Conservation (phyloP, 2,113 vertebrate genomes). For the Myotis brandtii region DNA sequence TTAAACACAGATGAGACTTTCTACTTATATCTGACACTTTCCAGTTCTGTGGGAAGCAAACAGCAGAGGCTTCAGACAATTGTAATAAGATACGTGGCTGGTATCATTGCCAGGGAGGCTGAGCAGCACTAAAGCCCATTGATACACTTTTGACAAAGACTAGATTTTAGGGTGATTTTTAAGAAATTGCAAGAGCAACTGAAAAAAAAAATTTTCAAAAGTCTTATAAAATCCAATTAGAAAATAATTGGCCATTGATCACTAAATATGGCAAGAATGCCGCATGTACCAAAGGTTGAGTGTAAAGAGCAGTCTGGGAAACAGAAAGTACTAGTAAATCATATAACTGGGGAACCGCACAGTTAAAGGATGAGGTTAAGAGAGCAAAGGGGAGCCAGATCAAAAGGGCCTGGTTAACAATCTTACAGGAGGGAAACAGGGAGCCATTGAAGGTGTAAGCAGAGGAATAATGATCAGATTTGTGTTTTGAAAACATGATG, state of each 20-base stretch:
- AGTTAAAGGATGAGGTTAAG: neutral
- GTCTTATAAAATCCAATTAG: neutral
- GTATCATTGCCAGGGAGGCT: too few species aligned
- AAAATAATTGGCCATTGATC: neutral
- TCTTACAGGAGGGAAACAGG: neutral
- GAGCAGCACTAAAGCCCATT: neutral
- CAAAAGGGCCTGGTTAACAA: neutral
- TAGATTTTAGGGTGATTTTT: neutral
- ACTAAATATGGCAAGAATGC: neutral
- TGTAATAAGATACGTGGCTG: fast-evolving
- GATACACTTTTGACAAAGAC: neutral
- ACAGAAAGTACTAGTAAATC: neutral
- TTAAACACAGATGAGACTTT: neutral
- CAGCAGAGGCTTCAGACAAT: neutral
- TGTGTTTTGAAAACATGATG: neutral
- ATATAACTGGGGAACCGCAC: neutral
- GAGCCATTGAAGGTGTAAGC: neutral
- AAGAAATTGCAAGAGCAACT: neutral
- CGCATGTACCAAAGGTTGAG: neutral
- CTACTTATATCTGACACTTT: neutral
- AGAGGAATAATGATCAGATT: neutral
- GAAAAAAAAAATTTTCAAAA: neutral
- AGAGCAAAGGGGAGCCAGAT: neutral
- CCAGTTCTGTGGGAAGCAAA: neutral
- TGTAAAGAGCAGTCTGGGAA: neutral